These are phyloP conservation scores for Etheostoma cragini DNA, from an alignment of 2,113 vertebrate species.

Conservation along the genomic window DNA sequence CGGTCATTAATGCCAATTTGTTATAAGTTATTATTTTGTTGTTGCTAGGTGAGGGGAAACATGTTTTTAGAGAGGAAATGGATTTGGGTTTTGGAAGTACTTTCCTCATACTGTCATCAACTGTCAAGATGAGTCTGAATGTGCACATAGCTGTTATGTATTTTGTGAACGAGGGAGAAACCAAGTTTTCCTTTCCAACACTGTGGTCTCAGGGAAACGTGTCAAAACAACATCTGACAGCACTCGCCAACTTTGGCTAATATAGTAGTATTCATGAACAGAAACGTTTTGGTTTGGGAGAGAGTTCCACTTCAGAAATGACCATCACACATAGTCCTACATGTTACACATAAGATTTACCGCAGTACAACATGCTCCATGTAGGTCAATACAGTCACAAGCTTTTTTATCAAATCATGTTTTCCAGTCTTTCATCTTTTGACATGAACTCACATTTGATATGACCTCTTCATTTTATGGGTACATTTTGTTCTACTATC, in stretches of 20 bases:
- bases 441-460: neutral
- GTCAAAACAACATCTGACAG: conserved; percentile 16
- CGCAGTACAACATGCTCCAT: neutral
- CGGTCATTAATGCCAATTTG: conserved; percentile 7
- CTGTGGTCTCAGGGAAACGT: conserved; percentile 15
- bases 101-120: conserved; percentile 44
- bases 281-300: neutral
- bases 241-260: neutral
- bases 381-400: neutral
- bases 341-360: neutral
- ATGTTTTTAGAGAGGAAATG: conserved; percentile 53
- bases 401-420: neutral
- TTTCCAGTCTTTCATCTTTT: neutral
- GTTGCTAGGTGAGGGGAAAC: conserved; percentile 46
- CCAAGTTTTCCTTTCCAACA: conserved; percentile 4
- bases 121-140: conserved; percentile 22
- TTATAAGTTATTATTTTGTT: conserved; percentile 40
- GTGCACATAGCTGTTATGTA: conserved; percentile 4
- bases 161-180: conserved; percentile 15
- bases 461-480: conserved; percentile 1
- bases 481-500: conserved; percentile 26
- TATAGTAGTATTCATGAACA: conserved; percentile 34
- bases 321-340: neutral
- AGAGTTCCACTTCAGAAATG: neutral
- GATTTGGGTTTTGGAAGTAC: conserved; percentile 27